Evolutionary conservation across 2,888 invertebrate genomes (phyloP).

Genomic region (Clusia tigrina): DNA sequence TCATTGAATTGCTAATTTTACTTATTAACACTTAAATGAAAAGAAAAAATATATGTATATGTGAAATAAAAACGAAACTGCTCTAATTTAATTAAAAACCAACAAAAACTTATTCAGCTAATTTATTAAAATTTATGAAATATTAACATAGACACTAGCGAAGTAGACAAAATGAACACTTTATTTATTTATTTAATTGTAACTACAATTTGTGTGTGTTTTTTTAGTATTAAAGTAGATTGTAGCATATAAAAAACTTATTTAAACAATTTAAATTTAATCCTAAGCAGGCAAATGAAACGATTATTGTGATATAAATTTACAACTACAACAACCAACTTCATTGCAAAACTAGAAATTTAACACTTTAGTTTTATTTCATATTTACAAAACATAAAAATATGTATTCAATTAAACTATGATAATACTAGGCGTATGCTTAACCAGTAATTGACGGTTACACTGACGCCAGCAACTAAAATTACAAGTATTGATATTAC

Average conservation of each 20-base stretch:
- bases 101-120: slow-evolving; percentile 17
- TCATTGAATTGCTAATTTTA: neutral
- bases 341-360: neutral
- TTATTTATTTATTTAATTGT: neutral
- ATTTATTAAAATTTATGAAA: neutral
- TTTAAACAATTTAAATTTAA: neutral
- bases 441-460: too few relatives aligned
- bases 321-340: slow-evolving; percentile 14
- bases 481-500: too few relatives aligned
- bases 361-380: neutral
- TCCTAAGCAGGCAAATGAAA: slow-evolving; percentile 29
- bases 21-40: slow-evolving; percentile 4
- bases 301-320: slow-evolving; percentile 39
- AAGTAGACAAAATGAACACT: neutral
- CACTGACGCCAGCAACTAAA: neutral
- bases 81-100: neutral
- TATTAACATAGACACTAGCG: slow-evolving; percentile 21
- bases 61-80: neutral
- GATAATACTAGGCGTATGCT: neutral
- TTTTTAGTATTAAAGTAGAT: slow-evolving; percentile 35
- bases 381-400: neutral
- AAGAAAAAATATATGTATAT: neutral
- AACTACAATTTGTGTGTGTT: slow-evolving; percentile 28
- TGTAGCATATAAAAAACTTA: slow-evolving; percentile 23
- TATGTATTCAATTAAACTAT: neutral